phyloP scores from a whole-genome alignment of 2,888 invertebrate genomes.

The Crocallis elinguaria region DNA sequence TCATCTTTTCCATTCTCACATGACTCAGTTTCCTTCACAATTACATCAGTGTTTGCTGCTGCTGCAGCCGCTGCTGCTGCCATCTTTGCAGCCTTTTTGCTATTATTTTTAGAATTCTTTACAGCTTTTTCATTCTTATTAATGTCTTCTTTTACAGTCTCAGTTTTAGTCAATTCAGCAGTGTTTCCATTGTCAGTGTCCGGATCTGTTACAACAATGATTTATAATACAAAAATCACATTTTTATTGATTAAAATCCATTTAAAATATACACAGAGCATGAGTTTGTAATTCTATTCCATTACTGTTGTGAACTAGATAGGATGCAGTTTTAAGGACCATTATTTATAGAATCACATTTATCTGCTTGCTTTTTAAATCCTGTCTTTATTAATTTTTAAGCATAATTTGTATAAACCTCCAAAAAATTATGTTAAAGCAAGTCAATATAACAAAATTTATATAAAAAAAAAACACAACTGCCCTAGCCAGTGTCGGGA shows the following conservation, averaged over 20 bases:
- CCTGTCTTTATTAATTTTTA: too few species aligned
- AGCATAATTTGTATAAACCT: too few species aligned
- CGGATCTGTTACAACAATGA: conserved; percentile 56
- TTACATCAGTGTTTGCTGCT: conserved; percentile 50
- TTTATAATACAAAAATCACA: not conserved
- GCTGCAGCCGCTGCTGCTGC: conserved; percentile 29
- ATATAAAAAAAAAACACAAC: too few species aligned
- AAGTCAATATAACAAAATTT: too few species aligned
- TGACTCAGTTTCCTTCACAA: conserved; percentile 61
- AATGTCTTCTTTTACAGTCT: conserved; percentile 69
- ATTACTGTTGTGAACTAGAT: too few species aligned
- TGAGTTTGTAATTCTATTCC: too few species aligned
- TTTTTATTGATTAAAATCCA: not conserved
- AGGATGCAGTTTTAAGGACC: too few species aligned
- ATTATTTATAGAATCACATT: too few species aligned
- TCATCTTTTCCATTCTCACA: conserved; percentile 79
- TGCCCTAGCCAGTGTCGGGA: too few species aligned
- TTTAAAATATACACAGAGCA: not conserved
- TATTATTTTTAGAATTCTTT: conserved; percentile 68
- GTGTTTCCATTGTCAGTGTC: conserved; percentile 76
- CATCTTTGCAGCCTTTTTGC: conserved; percentile 67
- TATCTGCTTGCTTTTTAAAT: too few species aligned
- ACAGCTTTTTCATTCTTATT: conserved; percentile 75
- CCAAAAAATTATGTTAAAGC: too few species aligned
- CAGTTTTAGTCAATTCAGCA: conserved; percentile 60